Conservation (phyloP, 2,113 vertebrate genomes). For the Empidonax traillii region DNA sequence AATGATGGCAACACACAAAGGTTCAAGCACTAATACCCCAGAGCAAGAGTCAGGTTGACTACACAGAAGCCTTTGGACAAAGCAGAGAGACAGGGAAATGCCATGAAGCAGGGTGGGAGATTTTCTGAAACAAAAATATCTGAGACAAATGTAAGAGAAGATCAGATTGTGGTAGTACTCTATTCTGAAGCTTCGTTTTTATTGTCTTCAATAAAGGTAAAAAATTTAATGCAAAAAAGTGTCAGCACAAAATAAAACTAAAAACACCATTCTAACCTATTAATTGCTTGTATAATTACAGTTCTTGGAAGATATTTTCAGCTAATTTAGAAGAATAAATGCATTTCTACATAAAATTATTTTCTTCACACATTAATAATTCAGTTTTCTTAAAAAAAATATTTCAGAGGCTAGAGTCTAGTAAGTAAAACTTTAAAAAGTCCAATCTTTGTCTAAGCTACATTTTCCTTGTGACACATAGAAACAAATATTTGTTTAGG, state of each 20-base stretch:
- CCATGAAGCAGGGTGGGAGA: background rate
- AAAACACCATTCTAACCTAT: background rate
- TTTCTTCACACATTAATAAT: background rate
- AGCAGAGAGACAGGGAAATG: background rate
- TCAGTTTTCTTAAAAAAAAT: conserved; percentile 11
- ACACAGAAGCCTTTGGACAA: background rate
- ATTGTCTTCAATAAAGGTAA: background rate
- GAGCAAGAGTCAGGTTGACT: background rate
- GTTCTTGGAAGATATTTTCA: background rate
- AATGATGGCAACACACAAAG: rapidly evolving
- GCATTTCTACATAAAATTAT: background rate
- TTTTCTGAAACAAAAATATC: background rate
- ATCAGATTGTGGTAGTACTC: background rate
- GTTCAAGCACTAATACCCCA: background rate
- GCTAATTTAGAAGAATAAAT: background rate
- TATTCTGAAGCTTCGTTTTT: background rate
- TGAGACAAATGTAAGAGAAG: background rate
- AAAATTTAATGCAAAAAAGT: background rate
- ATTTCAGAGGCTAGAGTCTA: conserved; percentile 21
- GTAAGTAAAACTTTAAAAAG: background rate
- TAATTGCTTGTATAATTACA: background rate
- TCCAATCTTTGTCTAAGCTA: background rate
- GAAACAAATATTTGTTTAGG: background rate
- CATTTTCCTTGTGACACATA: background rate
- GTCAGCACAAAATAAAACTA: background rate